Evolutionary conservation across 1,140 invertebrate genomes (phyloP).

Genomic region (Pristionchus pacificus): DNA sequence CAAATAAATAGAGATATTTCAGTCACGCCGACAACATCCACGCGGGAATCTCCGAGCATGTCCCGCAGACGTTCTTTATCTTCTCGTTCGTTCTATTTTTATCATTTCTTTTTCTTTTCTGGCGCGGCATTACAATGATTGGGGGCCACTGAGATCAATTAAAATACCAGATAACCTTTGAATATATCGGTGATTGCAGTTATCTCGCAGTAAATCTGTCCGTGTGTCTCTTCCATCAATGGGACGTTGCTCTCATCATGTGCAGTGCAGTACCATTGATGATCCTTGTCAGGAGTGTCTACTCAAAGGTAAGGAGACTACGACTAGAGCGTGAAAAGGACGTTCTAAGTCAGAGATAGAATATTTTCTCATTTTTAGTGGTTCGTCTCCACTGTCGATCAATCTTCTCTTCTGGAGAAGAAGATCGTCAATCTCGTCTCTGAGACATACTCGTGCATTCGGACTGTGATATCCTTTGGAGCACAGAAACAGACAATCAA

Average conservation of each 20-base stretch:
- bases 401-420: slow-evolving; percentile 42
- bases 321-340: neutral
- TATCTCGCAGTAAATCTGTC: slow-evolving; percentile 5
- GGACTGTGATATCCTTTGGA: slow-evolving; percentile 51
- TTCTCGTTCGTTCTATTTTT: slow-evolving; percentile 38
- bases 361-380: slow-evolving; percentile 39
- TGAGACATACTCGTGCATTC: slow-evolving; percentile 53
- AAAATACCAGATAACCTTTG: neutral
- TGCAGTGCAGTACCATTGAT: slow-evolving; percentile 43
- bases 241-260: slow-evolving; percentile 55
- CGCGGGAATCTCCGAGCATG: slow-evolving; percentile 52
- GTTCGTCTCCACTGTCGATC: slow-evolving; percentile 54
- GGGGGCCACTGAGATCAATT: neutral
- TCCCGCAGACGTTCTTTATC: slow-evolving; percentile 53
- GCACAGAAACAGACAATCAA: slow-evolving; percentile 51
- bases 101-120: slow-evolving; percentile 15
- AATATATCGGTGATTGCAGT: neutral
- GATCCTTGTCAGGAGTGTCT: slow-evolving; percentile 47
- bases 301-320: slow-evolving; percentile 45
- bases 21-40: too few species aligned
- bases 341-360: neutral
- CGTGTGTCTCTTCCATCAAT: slow-evolving; percentile 56
- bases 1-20: neutral
- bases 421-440: slow-evolving; percentile 53
- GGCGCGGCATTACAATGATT: neutral